Conservation (phyloP, 2,888 invertebrate genomes). For the Mesochorus sp. region DNA sequence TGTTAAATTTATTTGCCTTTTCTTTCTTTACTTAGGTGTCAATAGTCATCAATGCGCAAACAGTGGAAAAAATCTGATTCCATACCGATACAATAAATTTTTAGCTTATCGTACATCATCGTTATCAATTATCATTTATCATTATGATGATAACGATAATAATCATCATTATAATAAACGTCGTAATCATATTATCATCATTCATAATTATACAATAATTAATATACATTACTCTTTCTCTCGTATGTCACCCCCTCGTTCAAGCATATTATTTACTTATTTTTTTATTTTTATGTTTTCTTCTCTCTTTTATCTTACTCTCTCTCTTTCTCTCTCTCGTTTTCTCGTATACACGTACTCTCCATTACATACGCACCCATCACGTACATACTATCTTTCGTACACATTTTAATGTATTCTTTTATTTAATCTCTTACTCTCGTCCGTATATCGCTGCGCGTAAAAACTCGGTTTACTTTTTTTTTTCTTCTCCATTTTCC, state of each 20-base stretch:
- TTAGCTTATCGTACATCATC: conserved; percentile 80
- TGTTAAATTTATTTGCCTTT: conserved; percentile 75
- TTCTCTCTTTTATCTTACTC: too few species aligned
- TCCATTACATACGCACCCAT: conserved; percentile 56
- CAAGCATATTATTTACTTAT: conserved; percentile 60
- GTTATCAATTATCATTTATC: conserved; percentile 73
- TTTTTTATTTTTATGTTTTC: conserved; percentile 41
- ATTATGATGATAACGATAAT: conserved; percentile 73
- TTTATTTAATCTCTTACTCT: conserved; percentile 63
- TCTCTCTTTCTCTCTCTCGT: too few species aligned
- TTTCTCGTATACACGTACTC: conserved; percentile 26
- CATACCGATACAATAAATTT: conserved; percentile 81
- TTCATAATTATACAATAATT: conserved; percentile 79
- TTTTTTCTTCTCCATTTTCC: conserved; percentile 37
- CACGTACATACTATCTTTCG: conserved; percentile 45
- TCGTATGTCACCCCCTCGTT: conserved; percentile 57
- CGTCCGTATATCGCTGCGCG: conserved; percentile 74
- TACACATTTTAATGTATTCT: conserved; percentile 38
- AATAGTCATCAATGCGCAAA: conserved; percentile 79
- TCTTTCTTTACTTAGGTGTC: conserved; percentile 74
- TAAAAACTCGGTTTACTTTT: conserved; percentile 80
- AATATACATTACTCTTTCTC: conserved; percentile 75
- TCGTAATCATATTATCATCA: conserved; percentile 70
- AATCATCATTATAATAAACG: conserved; percentile 70
- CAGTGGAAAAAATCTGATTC: conserved; percentile 80